phyloP scores from a whole-genome alignment of 2,888 invertebrate genomes.

The Pyrrhosoma nymphula region DNA sequence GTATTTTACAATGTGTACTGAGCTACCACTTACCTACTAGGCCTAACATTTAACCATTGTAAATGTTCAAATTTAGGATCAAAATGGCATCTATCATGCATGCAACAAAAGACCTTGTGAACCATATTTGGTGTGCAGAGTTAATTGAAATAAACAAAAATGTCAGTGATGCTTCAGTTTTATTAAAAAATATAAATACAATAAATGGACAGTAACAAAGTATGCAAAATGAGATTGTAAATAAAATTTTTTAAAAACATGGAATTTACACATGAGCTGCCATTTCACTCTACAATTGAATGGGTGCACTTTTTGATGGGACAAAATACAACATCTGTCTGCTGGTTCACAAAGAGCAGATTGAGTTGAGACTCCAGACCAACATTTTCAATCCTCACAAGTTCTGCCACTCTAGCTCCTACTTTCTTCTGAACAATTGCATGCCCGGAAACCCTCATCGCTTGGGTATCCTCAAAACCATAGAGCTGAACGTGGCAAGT shows the following conservation, averaged over 20 bases:
- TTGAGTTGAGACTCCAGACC: conserved; percentile 86
- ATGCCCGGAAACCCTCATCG: conserved; percentile 85
- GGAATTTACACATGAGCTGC: conserved; percentile 36
- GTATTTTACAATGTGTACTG: too few relatives aligned
- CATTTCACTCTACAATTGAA: conserved; percentile 13
- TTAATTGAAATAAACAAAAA: not conserved
- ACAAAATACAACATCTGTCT: conserved; percentile 84
- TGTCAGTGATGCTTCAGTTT: not conserved
- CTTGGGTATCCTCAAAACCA: conserved; percentile 80
- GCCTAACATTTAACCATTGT: too few relatives aligned
- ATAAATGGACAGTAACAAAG: not conserved
- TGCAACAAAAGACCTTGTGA: too few relatives aligned
- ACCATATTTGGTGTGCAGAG: too few relatives aligned
- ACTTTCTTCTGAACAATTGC: conserved; percentile 84
- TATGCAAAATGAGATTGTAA: not conserved
- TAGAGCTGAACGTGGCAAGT: conserved; percentile 82
- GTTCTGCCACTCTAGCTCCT: conserved; percentile 79
- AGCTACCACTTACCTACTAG: too few relatives aligned
- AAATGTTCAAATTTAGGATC: too few relatives aligned
- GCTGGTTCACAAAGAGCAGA: conserved; percentile 83
- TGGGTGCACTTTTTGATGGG: conserved; percentile 75
- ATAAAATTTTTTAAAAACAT: not conserved
- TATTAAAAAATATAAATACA: conserved; percentile 23
- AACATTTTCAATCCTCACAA: conserved; percentile 83
- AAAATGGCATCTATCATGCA: too few relatives aligned